These are phyloP conservation scores for Drosophila simulans DNA, from an alignment of 1,140 invertebrate species.

Conservation along the genomic window DNA sequence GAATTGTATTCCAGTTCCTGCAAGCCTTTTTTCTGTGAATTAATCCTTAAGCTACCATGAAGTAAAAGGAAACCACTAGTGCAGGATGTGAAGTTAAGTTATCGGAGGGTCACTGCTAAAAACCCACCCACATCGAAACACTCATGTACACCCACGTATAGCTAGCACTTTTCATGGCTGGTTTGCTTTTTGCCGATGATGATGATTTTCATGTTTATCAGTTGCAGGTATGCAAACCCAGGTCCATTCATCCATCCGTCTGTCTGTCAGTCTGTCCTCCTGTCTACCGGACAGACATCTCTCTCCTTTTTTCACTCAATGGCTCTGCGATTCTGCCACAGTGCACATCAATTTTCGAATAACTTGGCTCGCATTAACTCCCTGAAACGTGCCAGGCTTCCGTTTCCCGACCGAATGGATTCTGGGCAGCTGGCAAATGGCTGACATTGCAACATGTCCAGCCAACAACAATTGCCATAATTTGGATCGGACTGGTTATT, in stretches of 20 bases:
- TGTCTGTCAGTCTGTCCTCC: neutral
- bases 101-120: slow-evolving; percentile 1
- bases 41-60: too few relatives aligned
- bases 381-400: slow-evolving; percentile 33
- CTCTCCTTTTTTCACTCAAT: slow-evolving; percentile 29
- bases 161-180: slow-evolving; percentile 27
- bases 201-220: slow-evolving; percentile 56
- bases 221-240: slow-evolving; percentile 16
- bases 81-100: neutral
- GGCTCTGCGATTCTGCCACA: slow-evolving; percentile 45
- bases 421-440: slow-evolving; percentile 50
- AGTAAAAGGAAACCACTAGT: neutral
- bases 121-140: slow-evolving; percentile 6
- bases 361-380: slow-evolving; percentile 50
- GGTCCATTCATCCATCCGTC: slow-evolving; percentile 13
- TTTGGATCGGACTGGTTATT: neutral
- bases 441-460: slow-evolving; percentile 46
- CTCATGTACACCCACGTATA: neutral
- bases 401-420: slow-evolving; percentile 15
- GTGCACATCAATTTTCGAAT: slow-evolving; percentile 54
- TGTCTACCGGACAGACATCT: slow-evolving; percentile 10
- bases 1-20: too few relatives aligned
- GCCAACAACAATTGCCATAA: slow-evolving; percentile 38
- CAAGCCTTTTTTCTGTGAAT: too few relatives aligned
- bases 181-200: slow-evolving; percentile 33